These are phyloP conservation scores for Bembecia ichneumoniformis DNA, from an alignment of 2,888 invertebrate genomes.

Conservation along the genomic window DNA sequence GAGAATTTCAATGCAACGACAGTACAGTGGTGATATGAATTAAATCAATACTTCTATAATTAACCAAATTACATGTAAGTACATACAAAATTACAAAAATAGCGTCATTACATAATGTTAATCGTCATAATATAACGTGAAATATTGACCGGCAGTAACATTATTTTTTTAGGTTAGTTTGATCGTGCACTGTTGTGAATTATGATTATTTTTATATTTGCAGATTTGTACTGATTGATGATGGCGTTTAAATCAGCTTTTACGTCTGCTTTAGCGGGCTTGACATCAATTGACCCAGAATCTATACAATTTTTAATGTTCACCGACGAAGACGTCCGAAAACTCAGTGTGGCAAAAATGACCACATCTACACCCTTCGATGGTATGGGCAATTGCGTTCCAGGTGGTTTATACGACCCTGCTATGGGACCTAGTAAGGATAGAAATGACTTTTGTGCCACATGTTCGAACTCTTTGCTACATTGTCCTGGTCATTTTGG, in stretches of 20 bases:
- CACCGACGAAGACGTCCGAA: conserved; percentile 81
- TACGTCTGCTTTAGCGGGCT: conserved; percentile 32
- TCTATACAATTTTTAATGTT: conserved; percentile 79
- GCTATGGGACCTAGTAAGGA: conserved; percentile 80
- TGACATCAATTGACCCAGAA: conserved; percentile 52
- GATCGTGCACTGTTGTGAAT: too few species aligned
- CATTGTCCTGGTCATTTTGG: conserved; percentile 95
- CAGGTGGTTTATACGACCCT: conserved; percentile 93
- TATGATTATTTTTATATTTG: neutral
- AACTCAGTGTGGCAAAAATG: conserved; percentile 86
- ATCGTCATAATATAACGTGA: too few species aligned
- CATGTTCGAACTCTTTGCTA: conserved; percentile 78
- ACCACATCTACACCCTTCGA: conserved; percentile 86
- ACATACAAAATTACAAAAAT: too few species aligned
- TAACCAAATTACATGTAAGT: too few species aligned
- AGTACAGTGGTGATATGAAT: too few species aligned
- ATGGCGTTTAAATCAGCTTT: conserved; percentile 46
- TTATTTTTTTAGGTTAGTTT: too few species aligned
- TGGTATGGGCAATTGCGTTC: conserved; percentile 83
- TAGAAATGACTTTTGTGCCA: conserved; percentile 80
- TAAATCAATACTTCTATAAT: too few species aligned
- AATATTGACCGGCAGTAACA: too few species aligned
- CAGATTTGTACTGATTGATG: neutral
- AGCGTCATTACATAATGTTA: too few species aligned
- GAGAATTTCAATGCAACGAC: too few species aligned